Evolutionary conservation across 2,888 invertebrate species (phyloP).

Genomic region (Trissonchulus latispiculum): DNA sequence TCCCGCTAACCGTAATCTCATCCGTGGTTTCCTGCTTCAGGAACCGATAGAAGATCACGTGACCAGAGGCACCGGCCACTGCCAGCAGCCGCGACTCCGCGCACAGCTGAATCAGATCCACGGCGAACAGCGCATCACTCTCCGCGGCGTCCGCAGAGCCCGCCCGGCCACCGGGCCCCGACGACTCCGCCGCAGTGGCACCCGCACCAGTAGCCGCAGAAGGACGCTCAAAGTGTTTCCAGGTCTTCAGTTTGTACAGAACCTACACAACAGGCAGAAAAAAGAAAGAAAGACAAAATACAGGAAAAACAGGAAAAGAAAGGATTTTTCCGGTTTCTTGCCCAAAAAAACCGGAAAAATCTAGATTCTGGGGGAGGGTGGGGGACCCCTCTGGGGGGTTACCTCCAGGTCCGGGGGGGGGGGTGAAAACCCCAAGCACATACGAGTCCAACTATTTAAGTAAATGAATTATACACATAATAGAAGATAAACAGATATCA

Average conservation of each 20-base stretch:
- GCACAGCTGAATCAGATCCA: constrained; percentile 79
- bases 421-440: no score
- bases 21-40: constrained; percentile 70
- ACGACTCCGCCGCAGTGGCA: background rate
- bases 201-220: background rate
- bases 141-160: constrained; percentile 56
- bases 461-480: no score
- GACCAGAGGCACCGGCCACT: constrained; percentile 79
- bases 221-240: background rate
- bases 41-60: constrained; percentile 90
- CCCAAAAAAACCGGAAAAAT: no score
- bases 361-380: no score
- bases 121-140: constrained; percentile 64
- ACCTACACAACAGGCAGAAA: no score
- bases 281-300: no score
- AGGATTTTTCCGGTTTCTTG: no score
- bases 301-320: no score
- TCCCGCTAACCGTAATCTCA: constrained; percentile 60
- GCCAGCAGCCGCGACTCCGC: constrained; percentile 80
- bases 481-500: no score
- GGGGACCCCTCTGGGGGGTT: no score
- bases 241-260: constrained; percentile 11
- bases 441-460: no score
- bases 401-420: no score
- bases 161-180: background rate